Evolutionary conservation across 2,888 invertebrate genomes (phyloP), one percentile per base, ranked within the genome.

Genomic region (Pemphredon lugubris): DNA sequence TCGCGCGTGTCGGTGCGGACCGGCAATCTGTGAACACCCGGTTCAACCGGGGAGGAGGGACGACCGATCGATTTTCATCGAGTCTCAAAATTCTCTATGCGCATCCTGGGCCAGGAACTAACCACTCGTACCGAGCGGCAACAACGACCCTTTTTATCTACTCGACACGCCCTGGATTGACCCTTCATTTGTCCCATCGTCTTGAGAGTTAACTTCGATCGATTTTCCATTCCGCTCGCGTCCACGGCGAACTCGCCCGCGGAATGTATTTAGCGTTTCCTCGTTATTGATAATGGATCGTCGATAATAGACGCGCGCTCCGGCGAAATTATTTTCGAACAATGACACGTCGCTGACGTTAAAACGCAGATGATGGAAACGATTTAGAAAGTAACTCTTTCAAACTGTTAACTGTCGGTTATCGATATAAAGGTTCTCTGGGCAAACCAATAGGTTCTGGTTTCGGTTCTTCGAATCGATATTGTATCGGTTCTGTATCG

Each of bases 21-120:
- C 64, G 71, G 75, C 75, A 82, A 81, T 82, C 80, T 71, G 82
- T 77, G 78, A 77, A 79, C 79, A 81, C 77, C 74, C 79, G 79
- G 84, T 82, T 83, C 73, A 77, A 75, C 73, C 68, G 57, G 42
- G 50, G 34, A 26, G 55, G 61, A 55, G 60, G 59, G 59, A 42
- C 50, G 50, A 45, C 13, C 73, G 75, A 80, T 80, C 80, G 80
- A 80, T 80, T 79, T 77, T 79, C 79, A 75, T 69, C 77, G 73
- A 69, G 79, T 80, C 75, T 77, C 75, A 75, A 80, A 77, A 73
- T 74, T 75, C 73, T 73, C 64, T 75, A 79, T 69, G 60, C 73
- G 73, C 61, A 65, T 75, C 65, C 73, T 65, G 59, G n/a, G 34
- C 47, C 61, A 59, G 48, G 59, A 79, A 68, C 68, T 75, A 73